Evolutionary conservation across 2,888 invertebrate species (phyloP).

Genomic region (Diaperis boleti): DNA sequence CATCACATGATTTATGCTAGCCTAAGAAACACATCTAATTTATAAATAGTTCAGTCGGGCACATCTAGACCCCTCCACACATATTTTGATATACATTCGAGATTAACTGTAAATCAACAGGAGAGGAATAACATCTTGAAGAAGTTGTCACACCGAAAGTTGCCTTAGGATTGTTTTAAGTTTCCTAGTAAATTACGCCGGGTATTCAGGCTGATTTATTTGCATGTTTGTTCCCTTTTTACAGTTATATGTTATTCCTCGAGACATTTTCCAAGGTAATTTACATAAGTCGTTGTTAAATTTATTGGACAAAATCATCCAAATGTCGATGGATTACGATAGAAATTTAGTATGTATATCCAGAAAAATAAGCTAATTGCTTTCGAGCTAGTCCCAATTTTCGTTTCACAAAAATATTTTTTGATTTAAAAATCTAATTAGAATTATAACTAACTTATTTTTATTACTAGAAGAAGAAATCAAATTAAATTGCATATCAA

Average conservation of each 20-base stretch:
- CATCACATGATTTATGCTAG: conserved; percentile 44
- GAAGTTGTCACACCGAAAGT: conserved; percentile 47
- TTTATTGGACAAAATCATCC: conserved; percentile 45
- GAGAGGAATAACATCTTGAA: conserved; percentile 36
- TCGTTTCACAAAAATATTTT: no score
- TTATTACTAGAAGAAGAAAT: no score
- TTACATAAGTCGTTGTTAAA: conserved; percentile 48
- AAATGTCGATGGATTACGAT: no score
- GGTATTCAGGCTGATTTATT: conserved; percentile 55
- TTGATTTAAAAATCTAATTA: no score
- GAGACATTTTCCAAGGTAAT: conserved; percentile 50
- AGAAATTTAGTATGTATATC: no score
- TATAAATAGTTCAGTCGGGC: conserved; percentile 48
- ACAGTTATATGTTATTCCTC: conserved; percentile 52
- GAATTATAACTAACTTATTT: no score
- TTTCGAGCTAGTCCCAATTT: no score
- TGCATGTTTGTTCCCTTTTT: conserved; percentile 57
- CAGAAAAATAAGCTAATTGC: no score
- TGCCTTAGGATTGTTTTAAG: conserved; percentile 53
- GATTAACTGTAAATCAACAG: conserved; percentile 46
- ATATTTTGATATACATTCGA: conserved; percentile 49
- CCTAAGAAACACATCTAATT: conserved; percentile 23
- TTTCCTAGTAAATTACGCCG: conserved; percentile 56
- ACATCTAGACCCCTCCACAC: conserved; percentile 43
- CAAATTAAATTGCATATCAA: no score